Conservation (phyloP, 2,888 invertebrate genomes). For the Pseudeuparius sepicola region DNA sequence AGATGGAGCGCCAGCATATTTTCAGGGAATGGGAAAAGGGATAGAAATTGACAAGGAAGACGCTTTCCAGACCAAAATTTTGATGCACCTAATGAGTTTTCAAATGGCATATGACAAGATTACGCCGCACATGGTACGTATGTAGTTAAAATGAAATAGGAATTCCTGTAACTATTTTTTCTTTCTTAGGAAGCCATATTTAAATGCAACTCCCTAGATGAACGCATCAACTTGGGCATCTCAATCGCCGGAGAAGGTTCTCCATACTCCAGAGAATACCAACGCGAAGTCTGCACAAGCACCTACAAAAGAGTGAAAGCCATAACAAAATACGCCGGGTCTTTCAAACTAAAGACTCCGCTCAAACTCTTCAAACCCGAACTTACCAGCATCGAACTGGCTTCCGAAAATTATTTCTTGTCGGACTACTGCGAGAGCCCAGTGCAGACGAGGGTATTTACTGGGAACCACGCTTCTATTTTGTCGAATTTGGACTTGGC, state of each 20-base stretch:
- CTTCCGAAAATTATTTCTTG: conserved; percentile 56
- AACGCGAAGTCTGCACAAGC: conserved; percentile 13
- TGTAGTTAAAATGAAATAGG: too few species aligned
- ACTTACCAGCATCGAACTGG: conserved; percentile 16
- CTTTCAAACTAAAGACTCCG: conserved; percentile 24
- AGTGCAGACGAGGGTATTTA: conserved; percentile 50
- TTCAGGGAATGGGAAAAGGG: conserved; percentile 43
- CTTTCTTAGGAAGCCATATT: conserved; percentile 37
- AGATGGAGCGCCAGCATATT: conserved; percentile 67
- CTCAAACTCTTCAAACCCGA: conserved; percentile 24
- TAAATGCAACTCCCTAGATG: conserved; percentile 46
- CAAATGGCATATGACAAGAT: conserved; percentile 39
- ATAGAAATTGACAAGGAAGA: conserved; percentile 39
- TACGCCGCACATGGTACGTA: conserved; percentile 33
- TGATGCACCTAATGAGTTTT: conserved; percentile 41
- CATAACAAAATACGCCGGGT: conserved; percentile 21
- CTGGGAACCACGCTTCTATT: conserved; percentile 63
- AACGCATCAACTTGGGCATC: conserved; percentile 14
- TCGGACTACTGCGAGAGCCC: conserved; percentile 34
- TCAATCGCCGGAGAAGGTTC: conserved; percentile 5
- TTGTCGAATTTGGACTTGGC: conserved; percentile 45
- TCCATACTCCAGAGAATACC: conserved; percentile 10
- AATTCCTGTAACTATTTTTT: too few species aligned
- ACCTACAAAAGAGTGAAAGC: conserved; percentile 23
- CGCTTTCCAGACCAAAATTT: conserved; percentile 46